These are phyloP conservation scores for Julus scandinavius DNA, from an alignment of 2,888 invertebrate species.

Conservation along the genomic window DNA sequence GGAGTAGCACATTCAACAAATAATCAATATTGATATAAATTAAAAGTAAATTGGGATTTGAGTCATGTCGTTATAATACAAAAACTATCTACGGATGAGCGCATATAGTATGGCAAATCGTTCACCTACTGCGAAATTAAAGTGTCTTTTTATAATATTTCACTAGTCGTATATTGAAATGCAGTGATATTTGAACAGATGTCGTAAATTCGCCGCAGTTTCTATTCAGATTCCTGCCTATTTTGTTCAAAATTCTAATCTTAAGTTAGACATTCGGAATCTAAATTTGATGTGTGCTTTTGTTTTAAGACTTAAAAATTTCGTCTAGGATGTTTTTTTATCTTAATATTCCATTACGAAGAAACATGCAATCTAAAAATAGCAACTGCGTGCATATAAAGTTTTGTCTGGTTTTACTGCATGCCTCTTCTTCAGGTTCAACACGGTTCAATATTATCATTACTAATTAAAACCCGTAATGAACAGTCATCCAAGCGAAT, in stretches of 20 bases:
- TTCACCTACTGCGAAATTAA: neutral
- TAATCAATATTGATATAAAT: slow-evolving; percentile 37
- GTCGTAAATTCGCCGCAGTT: neutral
- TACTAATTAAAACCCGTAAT: slow-evolving; percentile 19
- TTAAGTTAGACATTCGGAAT: too few species aligned
- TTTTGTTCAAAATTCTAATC: neutral
- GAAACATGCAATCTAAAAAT: neutral
- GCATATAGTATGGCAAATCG: neutral
- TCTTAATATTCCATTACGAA: neutral
- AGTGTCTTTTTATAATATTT: neutral
- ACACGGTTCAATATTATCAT: neutral
- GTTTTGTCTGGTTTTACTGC: neutral
- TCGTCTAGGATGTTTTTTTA: neutral
- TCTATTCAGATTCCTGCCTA: neutral
- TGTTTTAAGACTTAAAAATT: too few species aligned
- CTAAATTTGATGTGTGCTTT: too few species aligned
- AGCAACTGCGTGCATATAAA: neutral
- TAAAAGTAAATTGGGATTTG: slow-evolving; percentile 19
- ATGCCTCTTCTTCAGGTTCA: neutral
- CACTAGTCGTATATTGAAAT: neutral
- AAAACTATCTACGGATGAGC: neutral
- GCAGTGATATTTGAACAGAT: neutral
- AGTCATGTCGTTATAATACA: neutral
- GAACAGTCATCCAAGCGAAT: neutral
- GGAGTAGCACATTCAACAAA: neutral